A percentile compares a stretch with the other conserved stretches of the same genome.
These are phyloP conservation scores for Peromyscus maniculatus DNA, from an alignment of 2,113 vertebrate genomes.

Conservation along the genomic window DNA sequence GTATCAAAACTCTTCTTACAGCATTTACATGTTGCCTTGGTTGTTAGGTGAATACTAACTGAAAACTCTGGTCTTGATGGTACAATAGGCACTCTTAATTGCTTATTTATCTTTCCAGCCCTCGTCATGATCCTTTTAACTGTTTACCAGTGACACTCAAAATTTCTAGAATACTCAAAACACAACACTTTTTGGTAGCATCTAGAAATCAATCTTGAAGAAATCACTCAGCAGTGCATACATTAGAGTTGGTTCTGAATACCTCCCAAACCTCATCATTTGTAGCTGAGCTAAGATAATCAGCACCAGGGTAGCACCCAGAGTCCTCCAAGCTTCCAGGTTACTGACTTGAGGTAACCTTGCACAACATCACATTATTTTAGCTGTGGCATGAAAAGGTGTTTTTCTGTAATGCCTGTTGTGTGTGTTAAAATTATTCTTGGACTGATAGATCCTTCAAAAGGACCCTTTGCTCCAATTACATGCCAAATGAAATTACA, in stretches of 20 bases:
- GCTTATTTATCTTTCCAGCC: not conserved
- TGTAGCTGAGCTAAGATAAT: not conserved
- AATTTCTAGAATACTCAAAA: slow-evolving; percentile 12
- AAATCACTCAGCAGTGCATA: not conserved
- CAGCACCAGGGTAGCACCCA: not conserved
- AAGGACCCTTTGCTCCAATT: not conserved
- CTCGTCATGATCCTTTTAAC: not conserved
- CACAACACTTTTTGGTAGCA: not conserved
- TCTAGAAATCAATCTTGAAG: not conserved
- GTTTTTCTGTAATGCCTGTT: not conserved
- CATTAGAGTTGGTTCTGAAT: not conserved
- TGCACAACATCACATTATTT: not conserved
- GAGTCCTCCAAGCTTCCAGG: not conserved
- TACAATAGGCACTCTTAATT: not conserved
- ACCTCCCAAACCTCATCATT: not conserved
- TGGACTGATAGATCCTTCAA: not conserved
- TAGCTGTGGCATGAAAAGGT: not conserved
- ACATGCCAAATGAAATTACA: not conserved
- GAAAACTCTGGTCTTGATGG: no score
- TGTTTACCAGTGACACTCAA: not conserved
- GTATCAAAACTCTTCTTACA: not conserved
- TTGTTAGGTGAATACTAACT: not conserved
- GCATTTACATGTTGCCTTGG: not conserved
- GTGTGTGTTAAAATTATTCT: not conserved
- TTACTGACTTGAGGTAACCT: not conserved